Percentiles rank a stretch among this genome's conserved stretches.
Evolutionary conservation across 2,113 vertebrate genomes (phyloP).

Genomic region (Rafetus swinhoei): DNA sequence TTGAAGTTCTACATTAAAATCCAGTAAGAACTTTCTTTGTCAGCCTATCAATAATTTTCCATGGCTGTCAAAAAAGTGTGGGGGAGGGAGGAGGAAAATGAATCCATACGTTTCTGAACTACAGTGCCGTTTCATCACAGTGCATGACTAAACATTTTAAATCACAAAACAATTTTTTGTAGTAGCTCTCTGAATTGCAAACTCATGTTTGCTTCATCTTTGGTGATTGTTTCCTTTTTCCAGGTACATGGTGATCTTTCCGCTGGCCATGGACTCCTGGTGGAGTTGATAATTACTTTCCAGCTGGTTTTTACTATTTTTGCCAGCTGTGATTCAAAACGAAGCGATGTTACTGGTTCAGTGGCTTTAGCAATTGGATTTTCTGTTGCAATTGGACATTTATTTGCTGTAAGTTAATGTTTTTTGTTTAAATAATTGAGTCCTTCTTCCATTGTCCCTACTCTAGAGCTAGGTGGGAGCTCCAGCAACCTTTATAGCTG

Average conservation of each 20-base stretch:
- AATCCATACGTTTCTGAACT: not conserved
- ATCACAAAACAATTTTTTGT: not conserved
- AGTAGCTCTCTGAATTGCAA: not conserved
- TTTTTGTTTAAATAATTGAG: conserved; percentile 50
- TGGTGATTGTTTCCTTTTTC: conserved; percentile 52
- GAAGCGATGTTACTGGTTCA: conserved; percentile 91
- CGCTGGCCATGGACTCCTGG: conserved; percentile 88
- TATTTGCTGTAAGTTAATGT: conserved; percentile 93
- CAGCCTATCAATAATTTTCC: conserved; percentile 35
- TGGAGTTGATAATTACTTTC: conserved; percentile 97
- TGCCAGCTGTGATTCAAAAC: conserved; percentile 95
- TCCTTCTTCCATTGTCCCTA: conserved; percentile 16
- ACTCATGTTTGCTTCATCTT: conserved; percentile 31
- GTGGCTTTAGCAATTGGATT: conserved; percentile 92
- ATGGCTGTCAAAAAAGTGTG: not conserved
- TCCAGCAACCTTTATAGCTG: conserved; percentile 21
- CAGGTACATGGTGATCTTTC: conserved; percentile 89
- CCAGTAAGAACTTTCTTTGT: conserved; percentile 14
- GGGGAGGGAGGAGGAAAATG: not conserved
- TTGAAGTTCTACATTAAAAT: conserved; percentile 26
- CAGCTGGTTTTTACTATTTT: conserved; percentile 97
- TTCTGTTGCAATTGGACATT: conserved; percentile 93
- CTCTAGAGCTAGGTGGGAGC: conserved; percentile 32
- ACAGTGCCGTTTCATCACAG: not conserved
- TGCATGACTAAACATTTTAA: not conserved